A percentile compares a stretch with the other conserved stretches of the same genome.
Conservation (phyloP, 2,113 vertebrate genomes). For the Tursiops truncatus region DNA sequence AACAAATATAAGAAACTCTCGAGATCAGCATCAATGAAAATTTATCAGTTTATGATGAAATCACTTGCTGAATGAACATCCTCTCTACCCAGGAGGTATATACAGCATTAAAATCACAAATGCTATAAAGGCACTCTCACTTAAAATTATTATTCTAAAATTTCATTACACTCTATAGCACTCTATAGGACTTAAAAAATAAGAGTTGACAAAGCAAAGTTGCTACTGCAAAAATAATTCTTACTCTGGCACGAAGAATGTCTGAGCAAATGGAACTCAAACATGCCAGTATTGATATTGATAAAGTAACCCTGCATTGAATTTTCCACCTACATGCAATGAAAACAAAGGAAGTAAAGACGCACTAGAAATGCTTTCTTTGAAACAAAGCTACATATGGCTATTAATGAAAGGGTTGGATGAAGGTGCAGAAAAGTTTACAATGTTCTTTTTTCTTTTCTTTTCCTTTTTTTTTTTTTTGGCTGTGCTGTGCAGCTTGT, state of each 20-base stretch:
- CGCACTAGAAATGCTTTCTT: neutral
- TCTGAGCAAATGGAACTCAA: neutral
- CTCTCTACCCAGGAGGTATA: neutral
- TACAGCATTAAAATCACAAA: neutral
- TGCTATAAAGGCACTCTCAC: neutral
- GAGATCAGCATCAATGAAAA: neutral
- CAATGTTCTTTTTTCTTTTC: neutral
- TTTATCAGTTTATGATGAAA: neutral
- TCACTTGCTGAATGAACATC: neutral
- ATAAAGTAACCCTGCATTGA: neutral
- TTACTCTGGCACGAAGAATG: neutral
- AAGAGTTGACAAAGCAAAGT: neutral
- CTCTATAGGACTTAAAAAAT: neutral
- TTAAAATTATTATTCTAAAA: neutral
- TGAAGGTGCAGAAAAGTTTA: neutral
- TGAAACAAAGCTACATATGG: neutral
- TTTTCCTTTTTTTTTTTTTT: neutral
- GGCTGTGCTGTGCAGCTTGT: neutral
- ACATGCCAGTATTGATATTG: neutral
- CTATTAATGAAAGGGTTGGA: neutral
- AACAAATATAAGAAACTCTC: neutral
- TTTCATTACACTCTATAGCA: neutral
- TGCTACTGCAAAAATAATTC: neutral
- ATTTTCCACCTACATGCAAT: neutral
- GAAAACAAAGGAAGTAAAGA: neutral